Evolutionary conservation across 2,797 vertebrate species (phyloP).

Genomic region (Tangara arthus): DNA sequence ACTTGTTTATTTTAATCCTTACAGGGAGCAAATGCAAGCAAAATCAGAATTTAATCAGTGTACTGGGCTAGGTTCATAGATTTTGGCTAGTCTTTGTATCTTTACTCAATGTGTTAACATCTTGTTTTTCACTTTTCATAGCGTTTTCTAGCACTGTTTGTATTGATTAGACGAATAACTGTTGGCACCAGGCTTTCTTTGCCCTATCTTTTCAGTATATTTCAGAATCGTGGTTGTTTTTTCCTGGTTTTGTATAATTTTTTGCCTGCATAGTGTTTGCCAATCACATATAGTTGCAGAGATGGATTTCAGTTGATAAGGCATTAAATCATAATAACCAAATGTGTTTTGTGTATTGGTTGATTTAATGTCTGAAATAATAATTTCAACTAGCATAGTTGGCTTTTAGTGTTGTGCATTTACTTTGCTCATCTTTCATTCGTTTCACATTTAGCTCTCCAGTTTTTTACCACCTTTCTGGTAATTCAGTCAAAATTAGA

Average conservation of each 20-base stretch:
- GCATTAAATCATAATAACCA: background rate
- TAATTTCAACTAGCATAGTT: background rate
- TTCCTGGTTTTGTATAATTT: background rate
- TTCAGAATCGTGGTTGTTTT: background rate
- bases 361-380: background rate
- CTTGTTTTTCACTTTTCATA: background rate
- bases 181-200: background rate
- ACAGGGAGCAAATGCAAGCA: background rate
- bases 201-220: background rate
- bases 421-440: constrained; percentile 3
- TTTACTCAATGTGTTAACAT: background rate
- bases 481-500: constrained; percentile 3
- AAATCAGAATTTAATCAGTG: constrained; percentile 11
- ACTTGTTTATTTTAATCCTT: background rate
- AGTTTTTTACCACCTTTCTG: background rate
- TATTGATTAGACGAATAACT: background rate
- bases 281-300: background rate
- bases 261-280: background rate
- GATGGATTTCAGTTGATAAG: background rate
- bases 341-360: background rate
- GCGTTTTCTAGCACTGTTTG: background rate
- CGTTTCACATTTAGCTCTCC: background rate
- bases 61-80: background rate
- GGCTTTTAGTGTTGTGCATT: background rate
- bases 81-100: background rate